Evolutionary conservation across 2,113 vertebrate genomes (phyloP), one percentile per base, ranked within the genome.

Genomic region (Catharus fuscescens): DNA sequence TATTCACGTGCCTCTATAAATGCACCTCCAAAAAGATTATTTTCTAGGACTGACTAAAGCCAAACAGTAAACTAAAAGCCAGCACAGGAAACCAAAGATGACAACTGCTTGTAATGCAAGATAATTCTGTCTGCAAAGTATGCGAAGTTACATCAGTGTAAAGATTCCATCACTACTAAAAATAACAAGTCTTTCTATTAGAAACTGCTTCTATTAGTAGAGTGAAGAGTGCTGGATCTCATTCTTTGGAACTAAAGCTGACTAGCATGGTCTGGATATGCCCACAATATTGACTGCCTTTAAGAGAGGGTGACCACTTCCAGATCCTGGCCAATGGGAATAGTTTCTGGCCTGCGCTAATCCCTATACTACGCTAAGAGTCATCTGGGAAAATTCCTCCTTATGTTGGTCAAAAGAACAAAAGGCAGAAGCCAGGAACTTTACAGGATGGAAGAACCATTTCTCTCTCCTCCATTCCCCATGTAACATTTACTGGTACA

Each of bases 361-460:
- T 13, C 72, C n/a, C 9, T 20, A 7, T 16, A 50, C 26, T 44
- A n/a, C 26, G 40, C 48, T 69, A 6, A 45, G 10, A 82, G 50
- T 38, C 28, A 92, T 29, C n/a, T 2, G 5, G 50, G 54, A 93
- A 80, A 82, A 34, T 20, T 36, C 26, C 74, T n/a, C 9, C 80
- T 65, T 1, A 3, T 0, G 0, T 53, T 57, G 15, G 67, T 90
- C 62, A 72, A 69, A 94, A 57, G 53, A 26, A 38, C 15, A 44
- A 12, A 45, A 45, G 40, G 40, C 45, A 81, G 18, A 85, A 90
- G 48, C 16, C 50, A 69, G 24, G 24, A 76, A 6, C 54, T 77
- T 65, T 59, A 77, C 14, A 36, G 47, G 25, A 57, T 31, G 8
- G 18, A 19, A 92, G n/a, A 88, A 72, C 5, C 0, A 0, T 40